A percentile compares a stretch with the other conserved stretches of the same genome.
Evolutionary conservation across 2,113 vertebrate species (phyloP).

Genomic region (Acrocephalus kingi): DNA sequence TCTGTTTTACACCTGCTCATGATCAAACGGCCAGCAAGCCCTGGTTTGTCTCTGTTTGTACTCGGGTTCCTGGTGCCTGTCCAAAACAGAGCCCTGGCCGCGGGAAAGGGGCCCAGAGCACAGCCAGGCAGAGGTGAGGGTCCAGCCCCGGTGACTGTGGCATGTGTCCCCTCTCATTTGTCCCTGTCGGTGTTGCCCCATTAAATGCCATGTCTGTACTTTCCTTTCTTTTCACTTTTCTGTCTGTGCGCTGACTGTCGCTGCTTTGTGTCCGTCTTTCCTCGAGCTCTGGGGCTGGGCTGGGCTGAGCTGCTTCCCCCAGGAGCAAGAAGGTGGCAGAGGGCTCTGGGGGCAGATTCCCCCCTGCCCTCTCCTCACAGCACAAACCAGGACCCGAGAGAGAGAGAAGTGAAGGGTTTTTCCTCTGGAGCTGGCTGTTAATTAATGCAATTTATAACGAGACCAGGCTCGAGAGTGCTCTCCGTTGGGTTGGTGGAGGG

Average conservation of each 20-base stretch:
- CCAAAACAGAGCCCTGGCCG: background rate
- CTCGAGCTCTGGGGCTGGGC: slow-evolving; percentile 19
- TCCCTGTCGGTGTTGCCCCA: slow-evolving; percentile 42
- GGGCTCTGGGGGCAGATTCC: background rate
- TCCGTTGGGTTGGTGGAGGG: accelerated
- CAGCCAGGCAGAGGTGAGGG: background rate
- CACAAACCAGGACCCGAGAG: background rate
- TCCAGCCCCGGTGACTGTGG: background rate
- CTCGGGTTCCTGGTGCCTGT: background rate
- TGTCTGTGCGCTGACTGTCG: background rate
- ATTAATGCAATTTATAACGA: background rate
- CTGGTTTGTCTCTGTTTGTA: background rate
- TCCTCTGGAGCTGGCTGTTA: background rate
- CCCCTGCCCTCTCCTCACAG: background rate
- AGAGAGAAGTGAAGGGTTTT: background rate
- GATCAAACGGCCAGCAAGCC: background rate
- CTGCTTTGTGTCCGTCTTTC: background rate
- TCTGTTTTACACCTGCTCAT: background rate
- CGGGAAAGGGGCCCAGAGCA: background rate
- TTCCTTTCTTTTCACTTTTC: slow-evolving; percentile 43
- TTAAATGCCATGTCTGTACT: slow-evolving; percentile 63
- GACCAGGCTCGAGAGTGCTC: accelerated
- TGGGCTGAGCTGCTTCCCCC: background rate
- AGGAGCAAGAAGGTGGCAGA: background rate
- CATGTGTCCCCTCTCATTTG: slow-evolving; percentile 19